Conservation (phyloP, 2,888 invertebrate genomes). For the Candidula unifasciata region DNA sequence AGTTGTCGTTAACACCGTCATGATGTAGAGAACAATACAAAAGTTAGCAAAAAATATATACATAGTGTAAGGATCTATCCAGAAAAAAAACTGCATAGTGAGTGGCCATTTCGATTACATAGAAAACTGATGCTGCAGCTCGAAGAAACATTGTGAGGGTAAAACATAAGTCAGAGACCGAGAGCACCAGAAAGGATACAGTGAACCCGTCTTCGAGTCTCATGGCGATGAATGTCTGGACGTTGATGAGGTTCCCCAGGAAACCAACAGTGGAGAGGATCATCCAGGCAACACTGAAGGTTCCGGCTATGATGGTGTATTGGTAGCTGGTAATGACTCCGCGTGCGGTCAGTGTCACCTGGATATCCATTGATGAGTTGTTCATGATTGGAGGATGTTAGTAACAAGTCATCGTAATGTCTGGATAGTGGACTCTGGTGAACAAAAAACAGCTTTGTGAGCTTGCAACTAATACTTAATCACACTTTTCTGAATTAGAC, state of each 20-base stretch:
- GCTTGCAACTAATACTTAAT: too few relatives aligned
- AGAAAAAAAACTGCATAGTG: background rate
- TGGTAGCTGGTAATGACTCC: slow-evolving; percentile 1
- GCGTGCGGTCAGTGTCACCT: background rate
- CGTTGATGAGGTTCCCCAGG: slow-evolving; percentile 29
- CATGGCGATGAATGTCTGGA: slow-evolving; percentile 21
- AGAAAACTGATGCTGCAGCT: background rate
- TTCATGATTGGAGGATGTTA: background rate
- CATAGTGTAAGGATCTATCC: slow-evolving; percentile 14
- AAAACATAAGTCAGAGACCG: slow-evolving; percentile 12
- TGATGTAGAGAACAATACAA: slow-evolving; percentile 13
- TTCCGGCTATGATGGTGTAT: background rate
- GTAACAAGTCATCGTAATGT: too few relatives aligned
- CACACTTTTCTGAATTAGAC: too few relatives aligned
- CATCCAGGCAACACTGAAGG: background rate
- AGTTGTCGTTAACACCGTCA: slow-evolving; percentile 26
- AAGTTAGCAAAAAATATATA: slow-evolving; percentile 30
- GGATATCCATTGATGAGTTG: background rate
- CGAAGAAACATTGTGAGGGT: background rate
- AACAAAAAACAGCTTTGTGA: too few relatives aligned
- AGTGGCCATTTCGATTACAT: background rate
- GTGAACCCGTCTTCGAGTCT: slow-evolving; percentile 32
- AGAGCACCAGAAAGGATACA: slow-evolving; percentile 23
- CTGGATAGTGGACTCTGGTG: too few relatives aligned
- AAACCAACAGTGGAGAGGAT: background rate